phyloP scores from a whole-genome alignment of 2,113 vertebrate genomes.

The Microcebus griseorufus region DNA sequence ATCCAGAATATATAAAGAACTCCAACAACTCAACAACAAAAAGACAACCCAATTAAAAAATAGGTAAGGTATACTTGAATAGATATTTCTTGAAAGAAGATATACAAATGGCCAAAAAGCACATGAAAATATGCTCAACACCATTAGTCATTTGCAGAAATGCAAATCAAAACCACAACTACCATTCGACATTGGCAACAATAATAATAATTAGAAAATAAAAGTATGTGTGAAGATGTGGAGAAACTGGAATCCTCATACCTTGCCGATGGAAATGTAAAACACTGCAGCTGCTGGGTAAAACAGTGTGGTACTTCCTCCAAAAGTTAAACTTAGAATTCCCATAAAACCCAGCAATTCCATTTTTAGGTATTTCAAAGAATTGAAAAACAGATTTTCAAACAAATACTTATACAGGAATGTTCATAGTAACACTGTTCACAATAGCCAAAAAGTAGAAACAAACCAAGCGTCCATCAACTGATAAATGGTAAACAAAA shows the following conservation, averaged over 20 bases:
- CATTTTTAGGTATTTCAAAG: background rate
- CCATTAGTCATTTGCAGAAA: background rate
- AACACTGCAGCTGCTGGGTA: background rate
- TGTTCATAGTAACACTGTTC: background rate
- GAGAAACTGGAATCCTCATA: background rate
- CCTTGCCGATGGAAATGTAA: background rate
- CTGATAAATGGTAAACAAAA: background rate
- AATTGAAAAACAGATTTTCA: background rate
- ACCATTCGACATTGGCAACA: background rate
- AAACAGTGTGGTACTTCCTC: background rate
- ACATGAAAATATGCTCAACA: background rate
- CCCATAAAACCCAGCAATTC: background rate
- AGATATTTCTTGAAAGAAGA: background rate
- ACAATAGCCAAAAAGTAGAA: background rate
- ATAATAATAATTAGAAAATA: background rate
- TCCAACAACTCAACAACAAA: constrained; percentile 4
- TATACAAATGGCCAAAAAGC: background rate
- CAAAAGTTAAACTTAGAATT: background rate
- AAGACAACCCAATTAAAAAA: background rate
- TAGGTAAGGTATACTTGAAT: background rate
- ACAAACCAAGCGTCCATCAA: background rate
- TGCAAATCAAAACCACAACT: background rate
- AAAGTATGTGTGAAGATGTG: background rate
- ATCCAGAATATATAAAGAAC: background rate
- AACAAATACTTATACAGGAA: background rate